Evolutionary conservation across 2,888 invertebrate species (phyloP), one percentile per base, ranked within the genome.

Genomic region (Tinea trinotella): DNA sequence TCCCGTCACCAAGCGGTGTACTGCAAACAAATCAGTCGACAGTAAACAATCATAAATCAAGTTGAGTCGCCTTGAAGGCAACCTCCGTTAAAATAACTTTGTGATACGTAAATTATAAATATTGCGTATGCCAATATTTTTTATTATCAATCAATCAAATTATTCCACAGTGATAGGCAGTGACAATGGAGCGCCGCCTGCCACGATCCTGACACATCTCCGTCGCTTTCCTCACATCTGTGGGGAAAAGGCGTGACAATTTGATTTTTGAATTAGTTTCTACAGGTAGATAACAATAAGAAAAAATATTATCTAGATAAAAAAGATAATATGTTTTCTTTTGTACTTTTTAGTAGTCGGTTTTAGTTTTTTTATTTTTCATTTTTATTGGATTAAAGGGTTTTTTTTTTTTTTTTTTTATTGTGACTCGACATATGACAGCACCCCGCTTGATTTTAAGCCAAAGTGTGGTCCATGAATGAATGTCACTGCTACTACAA

Each of bases 11-110:
- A 35, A 20, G 36, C 53, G 53, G 53, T 19, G 22, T 40, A 53
- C 36, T 53, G 20, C 53, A 53, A 53, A 53, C 53, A 53, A 53
- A 53, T 53, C 53, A 53, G 53, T 20, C 36, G 22, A 53, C 3
- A 20, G 53, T 34, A 53, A 53, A 53, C 53, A 53, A 53, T 53
- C 53, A 53, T 53, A 53, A 53, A 53, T 53, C 53, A 53, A 50
- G 50, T 24, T 50, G 18, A 18, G 18, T 6, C 19, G 19, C 6
- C 18, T 19, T 10, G 46, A 17, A 9, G 17, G 19, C 9, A 12
- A 13, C 15, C 17, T 15, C 12, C n/a, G 44, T 9, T 10, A 19
- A 46, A 19, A 46, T n/a, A 19, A 19, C 19, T 46, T 46, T 19
- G n/a, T 19, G 19, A 17, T 46, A 46, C 46, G 19, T 19, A 46